phyloP scores from a whole-genome alignment of 2,797 vertebrate species.

The Rhynchonycteris naso region DNA sequence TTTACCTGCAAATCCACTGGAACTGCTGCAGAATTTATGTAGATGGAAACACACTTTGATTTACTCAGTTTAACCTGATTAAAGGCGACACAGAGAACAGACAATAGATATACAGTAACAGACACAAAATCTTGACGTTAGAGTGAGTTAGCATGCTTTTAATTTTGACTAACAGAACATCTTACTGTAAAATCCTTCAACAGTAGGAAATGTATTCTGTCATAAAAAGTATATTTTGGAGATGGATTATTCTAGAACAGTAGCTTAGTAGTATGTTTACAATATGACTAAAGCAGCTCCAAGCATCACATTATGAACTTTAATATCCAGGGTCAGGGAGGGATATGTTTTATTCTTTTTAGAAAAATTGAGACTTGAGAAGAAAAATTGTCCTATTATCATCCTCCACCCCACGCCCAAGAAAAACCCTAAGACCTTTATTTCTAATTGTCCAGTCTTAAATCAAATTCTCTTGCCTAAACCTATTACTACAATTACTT shows the following conservation, averaged over 20 bases:
- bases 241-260: background rate
- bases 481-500: background rate
- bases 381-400: background rate
- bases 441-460: background rate
- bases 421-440: background rate
- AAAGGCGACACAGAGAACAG: background rate
- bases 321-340: background rate
- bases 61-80: background rate
- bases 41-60: background rate
- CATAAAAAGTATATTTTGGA: background rate
- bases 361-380: too few species aligned
- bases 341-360: background rate
- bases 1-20: slow-evolving; percentile 25
- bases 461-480: background rate
- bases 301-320: background rate
- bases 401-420: background rate
- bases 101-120: background rate
- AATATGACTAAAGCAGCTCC: background rate
- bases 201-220: background rate
- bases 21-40: background rate
- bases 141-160: background rate
- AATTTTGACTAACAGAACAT: background rate
- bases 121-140: background rate
- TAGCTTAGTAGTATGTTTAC: background rate
- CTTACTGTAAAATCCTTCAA: background rate